These are phyloP conservation scores for Coryphaenoides rupestris DNA, from an alignment of 2,113 vertebrate species.

Conservation along the genomic window DNA sequence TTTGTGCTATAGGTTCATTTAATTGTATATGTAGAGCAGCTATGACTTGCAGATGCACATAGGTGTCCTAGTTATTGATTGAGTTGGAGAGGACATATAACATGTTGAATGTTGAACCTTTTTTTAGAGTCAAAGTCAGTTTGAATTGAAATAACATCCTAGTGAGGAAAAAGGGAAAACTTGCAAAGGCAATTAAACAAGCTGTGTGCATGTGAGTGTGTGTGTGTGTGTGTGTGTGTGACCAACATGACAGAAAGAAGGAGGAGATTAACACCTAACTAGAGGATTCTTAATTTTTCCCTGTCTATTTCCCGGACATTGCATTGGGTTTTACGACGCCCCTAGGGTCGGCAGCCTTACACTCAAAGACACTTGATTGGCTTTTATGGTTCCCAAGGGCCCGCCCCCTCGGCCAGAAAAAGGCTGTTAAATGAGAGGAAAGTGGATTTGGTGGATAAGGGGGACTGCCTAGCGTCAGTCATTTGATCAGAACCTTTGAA, in stretches of 20 bases:
- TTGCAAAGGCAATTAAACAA: too few species aligned
- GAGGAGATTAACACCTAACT: constrained; percentile 31
- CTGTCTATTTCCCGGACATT: constrained; percentile 18
- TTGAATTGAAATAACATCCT: too few species aligned
- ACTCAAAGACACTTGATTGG: constrained; percentile 38
- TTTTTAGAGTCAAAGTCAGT: too few species aligned
- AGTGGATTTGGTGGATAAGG: constrained; percentile 33
- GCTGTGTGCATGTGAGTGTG: too few species aligned
- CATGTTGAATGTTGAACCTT: too few species aligned
- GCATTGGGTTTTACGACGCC: constrained; percentile 31
- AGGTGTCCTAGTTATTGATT: too few species aligned
- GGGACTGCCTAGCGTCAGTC: constrained; percentile 20
- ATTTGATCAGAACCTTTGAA: constrained; percentile 24
- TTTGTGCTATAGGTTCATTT: too few species aligned
- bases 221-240: background rate
- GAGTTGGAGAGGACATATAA: too few species aligned
- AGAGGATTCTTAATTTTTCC: constrained; percentile 22
- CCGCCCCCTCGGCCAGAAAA: constrained; percentile 1
- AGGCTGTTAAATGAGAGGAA: constrained; percentile 31
- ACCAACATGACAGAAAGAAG: constrained; percentile 10
- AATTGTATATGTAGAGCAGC: too few species aligned
- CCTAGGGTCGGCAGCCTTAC: constrained; percentile 21
- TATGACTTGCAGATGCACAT: too few species aligned
- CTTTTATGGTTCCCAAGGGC: constrained; percentile 34
- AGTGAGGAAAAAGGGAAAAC: too few species aligned